Base-by-base conservation (phyloP, 2,888 invertebrate species). In the Cantharis nigra region DNA sequence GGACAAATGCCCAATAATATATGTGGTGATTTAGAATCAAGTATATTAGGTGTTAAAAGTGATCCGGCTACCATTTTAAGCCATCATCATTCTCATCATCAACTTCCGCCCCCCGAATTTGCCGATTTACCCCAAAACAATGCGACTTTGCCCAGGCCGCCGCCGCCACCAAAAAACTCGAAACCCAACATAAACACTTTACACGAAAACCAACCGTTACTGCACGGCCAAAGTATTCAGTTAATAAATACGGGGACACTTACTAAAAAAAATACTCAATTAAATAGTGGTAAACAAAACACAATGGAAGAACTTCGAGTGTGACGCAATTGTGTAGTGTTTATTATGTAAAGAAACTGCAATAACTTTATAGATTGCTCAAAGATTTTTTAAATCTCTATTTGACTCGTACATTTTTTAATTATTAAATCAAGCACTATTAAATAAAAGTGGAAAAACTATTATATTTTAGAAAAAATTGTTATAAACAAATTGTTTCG, bases 1-100 rank as follows among this genome's bases (percentile, higher is more conserved):
- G 95, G 96, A 0, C 95, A 95, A 86, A 95, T 96, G 94, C 95
- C 96, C 9, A 96, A 96, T 85, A 96, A 94, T 84, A 96, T 96
- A 80, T 96, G 96, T 86, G 95, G 95, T n/a, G 96, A 96, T 83
- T 87, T 96, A 76, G 95, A 95, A 87, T 91, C 91, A 14, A 90
- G 90, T 82, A 89, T 89, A 79, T 90, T 90, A 1, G 91, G 91
- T 85, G 87, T 91, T 73, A 93, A 93, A 87, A 92, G 92, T 81
- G 94, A 94, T 87, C 93, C 94, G 10, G 93, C 94, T 9, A 93
- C 94, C 0, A 94, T 94, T 78, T 86, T 93, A 74, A 92, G 94
- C 76, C 94, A 94, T 84, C 95, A 95, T 85, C 92, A 94, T 20
- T 91, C 94, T 86, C 94, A 94, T 83, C 95, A 95, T 86, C 96